Evolutionary conservation across 1,140 invertebrate genomes (phyloP), one percentile per base, ranked within the genome.

Genomic region (Drosophila asahinai): DNA sequence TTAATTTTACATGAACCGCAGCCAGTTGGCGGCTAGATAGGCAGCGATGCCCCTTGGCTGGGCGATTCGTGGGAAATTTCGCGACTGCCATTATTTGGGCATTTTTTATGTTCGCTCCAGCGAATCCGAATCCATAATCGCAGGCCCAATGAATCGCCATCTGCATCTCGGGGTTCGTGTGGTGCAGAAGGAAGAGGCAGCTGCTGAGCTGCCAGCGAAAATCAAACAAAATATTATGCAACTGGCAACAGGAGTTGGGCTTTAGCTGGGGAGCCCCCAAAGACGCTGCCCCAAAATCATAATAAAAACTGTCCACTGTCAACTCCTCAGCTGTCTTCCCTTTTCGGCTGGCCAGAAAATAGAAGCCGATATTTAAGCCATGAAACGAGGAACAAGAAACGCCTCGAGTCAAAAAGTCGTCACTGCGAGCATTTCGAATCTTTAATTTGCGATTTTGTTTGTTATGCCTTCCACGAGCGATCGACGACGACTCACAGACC

Each of bases 291-390:
- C 63, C 71, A 75, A 72, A 89, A 89, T 89, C 77, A 89, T 90
- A 89, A 89, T 84, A 76, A 79, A 86, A 90, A 84, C 78, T 90
- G 84, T 89, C 86, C 84, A 89, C 78, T 89, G 86, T 90, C 86
- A 84, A 76, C 86, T 90, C 60, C 54, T 79, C 77, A 78, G 65
- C 60, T 84, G 70, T 79, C 86, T 67, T 59, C 65, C 66, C 63
- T 77, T 65, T 81, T 71, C 33, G 60, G 19, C 27, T 52, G 14
- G 1, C 48, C 47, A 78, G 45, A 60, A 86, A 86, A 79, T 65
- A 81, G 48, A 83, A 74, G 77, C 30, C 36, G 17, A 70, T 22
- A 43, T 40, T 43, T 49, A 36, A 68, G 19, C 30, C 64, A 38
- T 60, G 70, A 72, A 70, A 71, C 66, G 81, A 65, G 60, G 61